Conservation (phyloP, 2,113 vertebrate genomes). For the Shinisaurus crocodilurus region DNA sequence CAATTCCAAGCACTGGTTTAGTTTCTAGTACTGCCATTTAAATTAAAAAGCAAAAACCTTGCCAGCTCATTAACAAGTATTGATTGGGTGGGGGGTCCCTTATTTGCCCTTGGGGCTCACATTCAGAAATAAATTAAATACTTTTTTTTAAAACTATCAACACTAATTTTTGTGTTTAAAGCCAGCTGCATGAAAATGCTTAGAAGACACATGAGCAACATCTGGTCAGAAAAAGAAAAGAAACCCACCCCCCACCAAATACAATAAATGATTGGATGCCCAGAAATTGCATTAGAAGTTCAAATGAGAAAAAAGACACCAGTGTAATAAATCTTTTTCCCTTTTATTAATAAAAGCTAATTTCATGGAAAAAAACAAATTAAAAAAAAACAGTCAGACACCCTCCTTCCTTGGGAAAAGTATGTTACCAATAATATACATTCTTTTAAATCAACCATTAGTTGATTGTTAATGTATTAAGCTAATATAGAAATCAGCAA, state of each 20-base stretch:
- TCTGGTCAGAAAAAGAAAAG: neutral
- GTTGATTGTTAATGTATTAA: neutral
- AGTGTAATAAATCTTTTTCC: slow-evolving; percentile 56
- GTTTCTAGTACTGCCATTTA: neutral
- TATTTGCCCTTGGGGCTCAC: neutral
- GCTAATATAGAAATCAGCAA: neutral
- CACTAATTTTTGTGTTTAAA: neutral
- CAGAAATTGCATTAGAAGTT: neutral
- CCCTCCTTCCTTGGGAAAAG: neutral
- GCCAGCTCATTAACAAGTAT: neutral
- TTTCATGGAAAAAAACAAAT: neutral
- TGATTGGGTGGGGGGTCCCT: neutral
- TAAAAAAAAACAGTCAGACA: neutral
- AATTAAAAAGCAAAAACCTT: neutral
- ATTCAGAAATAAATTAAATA: too few relatives aligned
- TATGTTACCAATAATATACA: neutral
- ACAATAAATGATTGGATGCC: slow-evolving; percentile 12
- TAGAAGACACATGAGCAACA: neutral
- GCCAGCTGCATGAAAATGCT: neutral
- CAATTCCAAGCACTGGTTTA: too few relatives aligned
- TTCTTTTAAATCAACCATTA: neutral
- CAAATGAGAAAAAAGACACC: slow-evolving; percentile 22
- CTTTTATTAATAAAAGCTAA: neutral
- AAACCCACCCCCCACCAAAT: slow-evolving; percentile 3
- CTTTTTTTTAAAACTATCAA: neutral